Evolutionary conservation across 2,113 vertebrate genomes (phyloP).

Genomic region (Merops nubicus): DNA sequence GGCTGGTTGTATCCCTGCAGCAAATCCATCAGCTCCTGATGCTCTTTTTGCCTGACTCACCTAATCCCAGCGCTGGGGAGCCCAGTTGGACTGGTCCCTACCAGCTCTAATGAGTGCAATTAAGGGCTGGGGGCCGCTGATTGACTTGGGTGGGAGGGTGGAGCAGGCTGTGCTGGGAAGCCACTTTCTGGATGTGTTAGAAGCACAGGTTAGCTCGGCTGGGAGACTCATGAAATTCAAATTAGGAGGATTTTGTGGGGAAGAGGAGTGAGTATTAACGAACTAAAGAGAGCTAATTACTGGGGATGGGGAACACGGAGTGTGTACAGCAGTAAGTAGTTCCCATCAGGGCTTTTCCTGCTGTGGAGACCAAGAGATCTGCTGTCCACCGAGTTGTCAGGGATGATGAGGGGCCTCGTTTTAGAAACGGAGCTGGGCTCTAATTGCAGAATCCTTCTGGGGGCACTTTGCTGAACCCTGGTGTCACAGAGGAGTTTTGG

Average conservation of each 20-base stretch:
- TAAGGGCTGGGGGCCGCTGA: background rate
- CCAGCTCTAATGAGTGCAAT: background rate
- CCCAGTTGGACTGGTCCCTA: background rate
- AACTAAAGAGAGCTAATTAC: slow-evolving; percentile 12
- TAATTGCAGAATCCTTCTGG: background rate
- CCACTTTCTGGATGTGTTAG: background rate
- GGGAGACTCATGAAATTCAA: slow-evolving; percentile 19
- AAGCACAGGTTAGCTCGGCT: background rate
- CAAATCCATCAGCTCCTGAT: background rate
- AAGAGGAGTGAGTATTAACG: background rate
- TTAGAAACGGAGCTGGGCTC: background rate
- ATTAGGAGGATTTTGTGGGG: slow-evolving; percentile 1
- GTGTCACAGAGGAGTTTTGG: background rate
- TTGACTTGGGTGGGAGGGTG: background rate
- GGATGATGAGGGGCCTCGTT: background rate
- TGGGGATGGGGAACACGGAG: background rate
- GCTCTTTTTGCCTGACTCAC: background rate
- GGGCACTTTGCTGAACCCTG: background rate
- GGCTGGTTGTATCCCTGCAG: background rate
- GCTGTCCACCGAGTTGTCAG: background rate
- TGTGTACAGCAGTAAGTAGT: background rate
- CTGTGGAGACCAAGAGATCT: background rate
- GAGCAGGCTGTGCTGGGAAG: background rate
- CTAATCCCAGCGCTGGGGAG: background rate
- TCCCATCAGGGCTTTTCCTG: background rate